phyloP scores from a whole-genome alignment of 1,140 invertebrate genomes.

The Heliconius himera region DNA sequence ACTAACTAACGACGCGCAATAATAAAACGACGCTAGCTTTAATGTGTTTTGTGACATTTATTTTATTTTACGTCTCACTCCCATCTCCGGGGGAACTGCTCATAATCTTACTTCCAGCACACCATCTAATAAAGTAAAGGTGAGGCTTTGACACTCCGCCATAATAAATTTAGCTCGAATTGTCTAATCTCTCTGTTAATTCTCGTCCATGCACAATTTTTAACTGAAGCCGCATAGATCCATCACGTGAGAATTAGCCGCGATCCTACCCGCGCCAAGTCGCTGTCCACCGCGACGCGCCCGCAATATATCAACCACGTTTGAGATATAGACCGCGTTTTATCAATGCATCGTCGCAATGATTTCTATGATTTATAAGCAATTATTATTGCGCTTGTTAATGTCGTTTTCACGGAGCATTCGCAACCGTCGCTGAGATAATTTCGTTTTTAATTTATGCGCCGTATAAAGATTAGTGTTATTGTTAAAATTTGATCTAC shows the following conservation, averaged over 20 bases:
- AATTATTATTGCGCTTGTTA: conserved; percentile 79
- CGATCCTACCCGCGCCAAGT: conserved; percentile 69
- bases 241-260: conserved; percentile 73
- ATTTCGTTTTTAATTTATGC: conserved; percentile 71
- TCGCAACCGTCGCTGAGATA: conserved; percentile 57
- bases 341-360: conserved; percentile 80
- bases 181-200: conserved; percentile 29
- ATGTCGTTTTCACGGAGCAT: conserved; percentile 74
- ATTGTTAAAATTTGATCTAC: conserved; percentile 30
- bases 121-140: neutral
- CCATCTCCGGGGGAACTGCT: neutral
- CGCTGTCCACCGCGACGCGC: conserved; percentile 66
- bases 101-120: neutral
- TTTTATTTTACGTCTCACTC: conserved; percentile 22
- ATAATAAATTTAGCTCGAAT: conserved; percentile 2
- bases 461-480: conserved; percentile 37
- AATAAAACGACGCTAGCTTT: conserved; percentile 33
- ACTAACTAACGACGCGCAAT: conserved; percentile 35
- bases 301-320: conserved; percentile 74
- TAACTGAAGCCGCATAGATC: conserved; percentile 57
- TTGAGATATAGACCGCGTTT: conserved; percentile 76
- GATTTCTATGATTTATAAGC: conserved; percentile 78
- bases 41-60: conserved; percentile 28
- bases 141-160: neutral
- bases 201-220: conserved; percentile 36